phyloP scores from a whole-genome alignment of 1,140 invertebrate species.

The Megalonaias nervosa region DNA sequence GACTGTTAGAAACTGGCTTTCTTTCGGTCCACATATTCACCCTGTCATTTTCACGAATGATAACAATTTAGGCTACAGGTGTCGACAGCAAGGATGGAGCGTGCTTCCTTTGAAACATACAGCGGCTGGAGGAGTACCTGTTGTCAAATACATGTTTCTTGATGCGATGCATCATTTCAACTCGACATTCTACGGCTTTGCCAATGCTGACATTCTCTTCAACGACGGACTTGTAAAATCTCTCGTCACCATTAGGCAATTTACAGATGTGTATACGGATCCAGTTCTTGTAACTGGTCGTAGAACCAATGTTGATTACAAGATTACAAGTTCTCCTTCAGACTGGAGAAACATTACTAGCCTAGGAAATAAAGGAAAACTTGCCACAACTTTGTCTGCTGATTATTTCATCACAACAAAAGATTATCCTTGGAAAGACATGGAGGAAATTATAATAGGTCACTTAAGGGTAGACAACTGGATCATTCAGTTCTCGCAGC shows the following conservation, averaged over 20 bases:
- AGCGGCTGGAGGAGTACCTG: slow-evolving; percentile 30
- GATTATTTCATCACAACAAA: slow-evolving; percentile 23
- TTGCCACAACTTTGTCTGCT: slow-evolving; percentile 11
- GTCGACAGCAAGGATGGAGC: slow-evolving; percentile 23
- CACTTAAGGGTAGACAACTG: slow-evolving; percentile 12
- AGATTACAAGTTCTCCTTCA: slow-evolving; percentile 21
- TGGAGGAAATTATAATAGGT: slow-evolving; percentile 14
- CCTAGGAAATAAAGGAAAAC: not conserved
- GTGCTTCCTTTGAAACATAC: slow-evolving; percentile 12
- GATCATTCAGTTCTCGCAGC: slow-evolving; percentile 5
- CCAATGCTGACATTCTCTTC: slow-evolving; percentile 50
- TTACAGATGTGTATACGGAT: not conserved
- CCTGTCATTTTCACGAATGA: slow-evolving; percentile 41
- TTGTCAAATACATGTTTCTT: slow-evolving; percentile 47
- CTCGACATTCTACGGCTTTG: slow-evolving; percentile 40
- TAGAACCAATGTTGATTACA: slow-evolving; percentile 36
- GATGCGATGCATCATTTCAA: slow-evolving; percentile 29
- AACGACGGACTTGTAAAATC: slow-evolving; percentile 31
- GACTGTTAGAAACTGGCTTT: slow-evolving; percentile 39
- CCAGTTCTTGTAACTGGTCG: slow-evolving; percentile 29
- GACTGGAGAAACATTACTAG: not conserved
- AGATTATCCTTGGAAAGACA: slow-evolving; percentile 13
- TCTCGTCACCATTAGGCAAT: slow-evolving; percentile 9
- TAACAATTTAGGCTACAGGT: not conserved
- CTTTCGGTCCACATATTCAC: slow-evolving; percentile 27